phyloP scores from a whole-genome alignment of 1,140 invertebrate species.

The Drosophila bocki region DNA sequence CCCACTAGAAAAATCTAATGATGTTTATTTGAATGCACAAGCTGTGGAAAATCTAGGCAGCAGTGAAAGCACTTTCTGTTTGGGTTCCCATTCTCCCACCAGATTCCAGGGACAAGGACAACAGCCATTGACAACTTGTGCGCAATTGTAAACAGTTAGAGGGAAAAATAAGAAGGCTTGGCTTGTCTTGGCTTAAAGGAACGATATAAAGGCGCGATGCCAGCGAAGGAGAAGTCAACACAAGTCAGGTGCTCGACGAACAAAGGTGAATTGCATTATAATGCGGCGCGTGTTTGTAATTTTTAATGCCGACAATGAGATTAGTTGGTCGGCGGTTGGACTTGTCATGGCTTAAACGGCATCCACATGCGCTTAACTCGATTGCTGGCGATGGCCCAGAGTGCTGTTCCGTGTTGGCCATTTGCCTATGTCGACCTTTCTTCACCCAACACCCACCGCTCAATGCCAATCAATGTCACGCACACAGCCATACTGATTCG shows the following conservation, averaged over 20 bases:
- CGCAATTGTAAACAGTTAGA: slow-evolving; percentile 39
- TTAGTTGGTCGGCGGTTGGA: slow-evolving; percentile 42
- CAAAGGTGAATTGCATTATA: slow-evolving; percentile 55
- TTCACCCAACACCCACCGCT: slow-evolving; percentile 8
- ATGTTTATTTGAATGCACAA: slow-evolving; percentile 43
- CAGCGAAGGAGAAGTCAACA: slow-evolving; percentile 8
- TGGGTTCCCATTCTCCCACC: background rate
- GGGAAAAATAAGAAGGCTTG: background rate
- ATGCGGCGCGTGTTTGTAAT: slow-evolving; percentile 54
- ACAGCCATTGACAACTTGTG: slow-evolving; percentile 36
- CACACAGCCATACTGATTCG: slow-evolving; percentile 27
- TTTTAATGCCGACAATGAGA: slow-evolving; percentile 56
- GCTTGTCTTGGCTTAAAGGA: slow-evolving; percentile 15
- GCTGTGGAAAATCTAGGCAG: slow-evolving; percentile 21
- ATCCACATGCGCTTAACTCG: slow-evolving; percentile 54
- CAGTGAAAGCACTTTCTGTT: slow-evolving; percentile 25
- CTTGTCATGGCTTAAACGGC: slow-evolving; percentile 38
- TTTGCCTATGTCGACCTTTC: slow-evolving; percentile 37
- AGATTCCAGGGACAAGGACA: slow-evolving; percentile 36
- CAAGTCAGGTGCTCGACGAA: slow-evolving; percentile 39
- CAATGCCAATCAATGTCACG: slow-evolving; percentile 61
- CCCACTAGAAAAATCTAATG: slow-evolving; percentile 19
- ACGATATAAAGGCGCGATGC: slow-evolving; percentile 9
- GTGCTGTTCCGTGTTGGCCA: slow-evolving; percentile 17
- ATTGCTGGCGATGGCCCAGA: slow-evolving; percentile 34